Evolutionary conservation across 2,113 vertebrate genomes (phyloP).

Genomic region (Panthera tigris): DNA sequence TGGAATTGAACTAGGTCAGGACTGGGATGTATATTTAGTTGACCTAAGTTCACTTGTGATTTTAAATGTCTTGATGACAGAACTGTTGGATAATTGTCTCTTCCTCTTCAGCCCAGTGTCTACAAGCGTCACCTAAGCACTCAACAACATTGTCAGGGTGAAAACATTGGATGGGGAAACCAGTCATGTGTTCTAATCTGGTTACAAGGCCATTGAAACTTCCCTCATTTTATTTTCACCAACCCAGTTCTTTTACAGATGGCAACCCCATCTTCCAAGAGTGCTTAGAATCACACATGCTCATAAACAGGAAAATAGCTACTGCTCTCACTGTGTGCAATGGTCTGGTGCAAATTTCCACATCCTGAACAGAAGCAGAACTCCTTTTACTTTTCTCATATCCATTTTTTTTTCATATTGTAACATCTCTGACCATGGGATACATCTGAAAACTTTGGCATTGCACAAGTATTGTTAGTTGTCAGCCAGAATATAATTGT

Average conservation of each 20-base stretch:
- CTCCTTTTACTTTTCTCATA: not conserved
- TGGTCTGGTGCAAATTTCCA: not conserved
- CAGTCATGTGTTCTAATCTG: not conserved
- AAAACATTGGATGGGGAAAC: not conserved
- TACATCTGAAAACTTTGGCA: not conserved
- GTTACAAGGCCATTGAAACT: not conserved
- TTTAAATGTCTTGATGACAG: not conserved
- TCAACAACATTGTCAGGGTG: not conserved
- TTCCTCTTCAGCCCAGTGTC: not conserved
- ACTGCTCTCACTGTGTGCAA: not conserved
- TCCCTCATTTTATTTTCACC: not conserved
- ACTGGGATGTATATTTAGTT: not conserved
- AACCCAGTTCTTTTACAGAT: not conserved
- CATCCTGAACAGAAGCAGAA: not conserved
- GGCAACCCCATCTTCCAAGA: not conserved
- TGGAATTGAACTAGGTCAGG: not conserved
- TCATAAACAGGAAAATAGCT: not conserved
- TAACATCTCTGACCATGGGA: not conserved
- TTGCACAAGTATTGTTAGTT: not conserved
- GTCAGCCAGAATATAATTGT: not conserved
- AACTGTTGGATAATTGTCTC: not conserved
- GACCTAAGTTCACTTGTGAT: not conserved
- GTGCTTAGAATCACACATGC: not conserved
- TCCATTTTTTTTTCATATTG: not conserved
- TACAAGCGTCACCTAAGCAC: not conserved